Conservation (phyloP, 2,797 vertebrate species). For the Chanos chanos region DNA sequence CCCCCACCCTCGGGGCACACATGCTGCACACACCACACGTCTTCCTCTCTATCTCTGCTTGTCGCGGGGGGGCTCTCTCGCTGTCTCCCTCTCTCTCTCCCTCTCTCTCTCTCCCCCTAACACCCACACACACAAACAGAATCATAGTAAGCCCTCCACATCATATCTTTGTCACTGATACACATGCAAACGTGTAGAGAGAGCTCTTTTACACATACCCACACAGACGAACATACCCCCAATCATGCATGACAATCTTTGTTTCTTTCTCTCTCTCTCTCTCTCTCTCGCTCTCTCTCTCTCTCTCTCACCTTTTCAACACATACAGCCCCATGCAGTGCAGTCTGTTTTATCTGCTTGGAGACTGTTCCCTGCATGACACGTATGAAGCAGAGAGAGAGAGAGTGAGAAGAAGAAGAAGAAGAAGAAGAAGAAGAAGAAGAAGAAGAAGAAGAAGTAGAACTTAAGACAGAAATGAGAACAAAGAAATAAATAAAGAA, state of each 20-base stretch:
- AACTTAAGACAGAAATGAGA: conserved; percentile 9
- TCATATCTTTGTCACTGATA: no score
- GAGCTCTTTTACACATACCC: neutral
- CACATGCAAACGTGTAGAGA: neutral
- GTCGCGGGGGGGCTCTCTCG: neutral
- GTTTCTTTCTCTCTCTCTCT: neutral
- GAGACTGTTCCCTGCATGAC: conserved; percentile 37
- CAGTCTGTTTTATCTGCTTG: neutral
- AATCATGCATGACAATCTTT: neutral
- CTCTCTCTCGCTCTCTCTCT: no score
- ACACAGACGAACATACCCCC: neutral
- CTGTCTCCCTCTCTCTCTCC: neutral
- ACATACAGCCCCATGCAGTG: conserved; percentile 40
- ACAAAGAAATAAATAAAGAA: conserved; percentile 23
- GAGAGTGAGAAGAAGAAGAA: conserved; percentile 23
- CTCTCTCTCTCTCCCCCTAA: neutral
- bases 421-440: conserved; percentile 17
- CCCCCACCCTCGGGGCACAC: neutral
- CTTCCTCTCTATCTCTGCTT: neutral
- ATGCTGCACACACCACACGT: neutral
- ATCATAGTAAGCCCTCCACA: no score
- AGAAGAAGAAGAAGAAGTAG: conserved; percentile 8
- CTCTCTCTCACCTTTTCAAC: conserved; percentile 16
- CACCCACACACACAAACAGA: conserved; percentile 20
- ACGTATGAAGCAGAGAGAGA: conserved; percentile 22